Evolutionary conservation across 1,140 invertebrate genomes (phyloP), one percentile per base, ranked within the genome.

Genomic region (Drosophila tani): DNA sequence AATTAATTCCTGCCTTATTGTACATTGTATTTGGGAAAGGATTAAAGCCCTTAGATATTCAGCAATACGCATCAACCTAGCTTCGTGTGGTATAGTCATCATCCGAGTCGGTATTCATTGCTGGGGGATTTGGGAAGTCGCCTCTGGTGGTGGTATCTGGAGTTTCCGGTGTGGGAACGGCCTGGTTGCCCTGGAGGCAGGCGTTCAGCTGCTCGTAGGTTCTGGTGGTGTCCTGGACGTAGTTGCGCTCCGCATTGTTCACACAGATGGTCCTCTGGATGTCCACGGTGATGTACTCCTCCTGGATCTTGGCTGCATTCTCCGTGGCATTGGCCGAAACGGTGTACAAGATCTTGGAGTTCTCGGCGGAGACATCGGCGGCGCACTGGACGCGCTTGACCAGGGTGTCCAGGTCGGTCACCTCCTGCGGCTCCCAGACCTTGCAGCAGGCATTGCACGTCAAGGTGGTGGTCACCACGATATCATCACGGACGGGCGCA

Each of bases 281-380:
- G 0, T 29, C 17, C n/a, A 66, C 9, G 5, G 5, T 2, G 5
- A 1, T 19, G 19, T 70, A 79, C 15, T 79, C 58, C 15, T 43
- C 17, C 45, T 65, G 49, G 40, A 57, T 58, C 15, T 53, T 57
- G 7, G 41, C 38, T 8, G 50, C 64, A 5, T 35, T 35, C 15
- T 69, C 50, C 9, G 75, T 70, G 12, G 81, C 81, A 35, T 56
- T 79, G 9, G 40, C 50, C 8, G 81, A 79, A 8, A 82, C 38
- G 2, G n/a, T 45, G 27, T 83, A 82, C 14, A 82, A 69, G 27
- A 43, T 60, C 43, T 82, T 82, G 3, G 81, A 45, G 38, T 68
- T 78, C 1, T 83, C 53, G 5, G 32, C 41, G 14, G 59, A 50
- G 38, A 51, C 35, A 2, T 11, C 9, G 19, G 35, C 40, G 19